Percentiles rank a stretch among this genome's conserved stretches.
Conservation (phyloP, 2,888 invertebrate genomes). For the Aphodius granarius region DNA sequence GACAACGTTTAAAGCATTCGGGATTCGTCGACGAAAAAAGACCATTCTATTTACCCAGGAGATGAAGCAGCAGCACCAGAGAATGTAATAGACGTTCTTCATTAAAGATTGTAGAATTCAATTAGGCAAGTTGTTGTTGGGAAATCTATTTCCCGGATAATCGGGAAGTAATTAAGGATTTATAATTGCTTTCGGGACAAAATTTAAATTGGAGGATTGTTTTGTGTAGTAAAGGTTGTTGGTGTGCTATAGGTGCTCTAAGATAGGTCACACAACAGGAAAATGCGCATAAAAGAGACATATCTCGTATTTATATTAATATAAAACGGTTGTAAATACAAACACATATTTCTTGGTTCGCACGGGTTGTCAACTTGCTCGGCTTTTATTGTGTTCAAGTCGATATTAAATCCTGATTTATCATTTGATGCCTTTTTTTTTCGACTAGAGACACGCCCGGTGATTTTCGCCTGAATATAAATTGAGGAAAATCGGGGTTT, state of each 20-base stretch:
- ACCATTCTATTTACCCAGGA: conserved; percentile 15
- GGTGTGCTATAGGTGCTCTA: too few relatives aligned
- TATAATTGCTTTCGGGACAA: not conserved
- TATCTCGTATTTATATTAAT: not conserved
- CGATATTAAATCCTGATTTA: not conserved
- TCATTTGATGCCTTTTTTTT: not conserved
- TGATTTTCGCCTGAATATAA: not conserved
- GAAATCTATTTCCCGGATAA: not conserved
- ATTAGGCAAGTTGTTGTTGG: not conserved
- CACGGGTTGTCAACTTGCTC: conserved; percentile 17
- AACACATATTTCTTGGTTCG: conserved; percentile 16
- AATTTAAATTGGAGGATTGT: not conserved
- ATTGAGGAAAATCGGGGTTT: not conserved
- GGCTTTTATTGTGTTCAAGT: too few relatives aligned
- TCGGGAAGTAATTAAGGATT: not conserved
- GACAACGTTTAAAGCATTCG: conserved; percentile 7
- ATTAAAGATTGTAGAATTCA: not conserved
- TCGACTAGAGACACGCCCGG: not conserved
- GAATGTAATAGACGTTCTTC: not conserved
- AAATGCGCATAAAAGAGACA: too few relatives aligned
- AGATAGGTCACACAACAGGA: too few relatives aligned
- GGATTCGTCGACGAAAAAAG: not conserved
- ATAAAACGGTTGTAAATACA: conserved; percentile 12
- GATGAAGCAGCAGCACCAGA: not conserved
- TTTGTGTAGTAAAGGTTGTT: too few relatives aligned